Evolutionary conservation across 2,797 vertebrate species (phyloP).

Genomic region (Cetoscarus ocellatus): DNA sequence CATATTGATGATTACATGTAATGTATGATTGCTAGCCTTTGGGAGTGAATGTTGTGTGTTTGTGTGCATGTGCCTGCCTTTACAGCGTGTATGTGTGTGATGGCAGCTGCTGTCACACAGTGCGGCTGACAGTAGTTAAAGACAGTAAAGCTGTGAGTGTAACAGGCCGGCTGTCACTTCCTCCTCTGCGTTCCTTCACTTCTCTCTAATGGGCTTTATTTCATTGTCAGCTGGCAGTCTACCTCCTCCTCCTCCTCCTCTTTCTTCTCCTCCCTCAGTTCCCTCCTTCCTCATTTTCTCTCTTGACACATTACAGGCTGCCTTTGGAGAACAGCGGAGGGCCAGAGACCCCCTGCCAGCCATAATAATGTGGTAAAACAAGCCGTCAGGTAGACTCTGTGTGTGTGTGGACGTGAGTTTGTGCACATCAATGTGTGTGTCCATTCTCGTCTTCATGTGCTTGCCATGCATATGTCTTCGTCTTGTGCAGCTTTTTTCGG

Average conservation of each 20-base stretch:
- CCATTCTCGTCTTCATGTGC: constrained; percentile 56
- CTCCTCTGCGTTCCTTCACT: constrained; percentile 80
- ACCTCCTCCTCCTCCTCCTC: constrained; percentile 69
- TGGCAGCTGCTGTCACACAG: constrained; percentile 78
- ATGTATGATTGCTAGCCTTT: constrained; percentile 44
- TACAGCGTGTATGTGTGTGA: constrained; percentile 28
- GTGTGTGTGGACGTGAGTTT: constrained; percentile 58
- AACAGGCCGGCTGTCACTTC: constrained; percentile 84
- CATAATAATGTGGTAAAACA: constrained; percentile 84
- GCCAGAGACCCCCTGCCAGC: constrained; percentile 79
- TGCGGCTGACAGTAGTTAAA: constrained; percentile 81
- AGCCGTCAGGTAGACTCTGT: constrained; percentile 77
- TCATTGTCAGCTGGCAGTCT: constrained; percentile 86
- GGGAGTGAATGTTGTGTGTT: constrained; percentile 28
- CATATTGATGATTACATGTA: constrained; percentile 58
- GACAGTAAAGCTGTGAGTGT: constrained; percentile 78
- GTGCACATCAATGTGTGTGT: constrained; percentile 60
- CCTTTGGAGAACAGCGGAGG: constrained; percentile 81
- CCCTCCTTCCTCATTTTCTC: constrained; percentile 73
- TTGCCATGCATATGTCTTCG: constrained; percentile 64
- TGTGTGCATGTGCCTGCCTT: constrained; percentile 30
- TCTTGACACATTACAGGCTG: constrained; percentile 81
- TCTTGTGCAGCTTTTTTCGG: constrained; percentile 49
- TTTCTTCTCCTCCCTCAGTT: constrained; percentile 65
- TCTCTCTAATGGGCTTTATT: constrained; percentile 88